Evolutionary conservation across 2,113 vertebrate genomes (phyloP).

Genomic region (Ranitomeya imitator): DNA sequence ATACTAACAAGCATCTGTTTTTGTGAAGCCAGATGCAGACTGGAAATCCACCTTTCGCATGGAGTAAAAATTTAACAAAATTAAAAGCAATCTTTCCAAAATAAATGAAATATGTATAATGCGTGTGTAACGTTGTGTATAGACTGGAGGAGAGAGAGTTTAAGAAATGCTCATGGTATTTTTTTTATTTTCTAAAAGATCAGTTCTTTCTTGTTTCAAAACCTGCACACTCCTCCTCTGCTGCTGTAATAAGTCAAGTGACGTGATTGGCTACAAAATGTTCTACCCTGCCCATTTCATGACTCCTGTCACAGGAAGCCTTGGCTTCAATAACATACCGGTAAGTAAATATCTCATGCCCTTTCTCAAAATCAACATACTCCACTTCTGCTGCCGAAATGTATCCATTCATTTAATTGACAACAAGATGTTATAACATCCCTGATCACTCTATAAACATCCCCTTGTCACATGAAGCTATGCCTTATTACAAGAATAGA

Average conservation of each 20-base stretch:
- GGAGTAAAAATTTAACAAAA: background rate
- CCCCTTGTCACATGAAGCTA: too few relatives aligned
- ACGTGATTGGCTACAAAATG: background rate
- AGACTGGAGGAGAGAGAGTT: background rate
- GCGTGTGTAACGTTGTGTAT: background rate
- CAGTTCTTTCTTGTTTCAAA: background rate
- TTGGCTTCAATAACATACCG: background rate
- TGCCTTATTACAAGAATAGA: background rate
- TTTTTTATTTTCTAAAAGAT: background rate
- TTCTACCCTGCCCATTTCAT: background rate
- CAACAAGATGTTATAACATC: background rate
- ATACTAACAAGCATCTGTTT: slow-evolving; percentile 49
- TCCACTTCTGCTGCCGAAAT: background rate
- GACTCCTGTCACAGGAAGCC: background rate
- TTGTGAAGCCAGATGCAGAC: background rate
- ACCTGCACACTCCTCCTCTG: background rate
- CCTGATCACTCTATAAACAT: background rate
- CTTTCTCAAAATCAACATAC: background rate
- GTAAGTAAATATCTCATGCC: background rate
- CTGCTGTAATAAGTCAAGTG: background rate
- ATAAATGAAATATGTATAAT: background rate
- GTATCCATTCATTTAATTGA: background rate
- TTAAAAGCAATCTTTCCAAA: background rate
- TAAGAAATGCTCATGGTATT: background rate
- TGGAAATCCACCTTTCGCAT: slow-evolving; percentile 11